Evolutionary conservation across 2,113 vertebrate genomes (phyloP).

Genomic region (Trematocara marginatum): DNA sequence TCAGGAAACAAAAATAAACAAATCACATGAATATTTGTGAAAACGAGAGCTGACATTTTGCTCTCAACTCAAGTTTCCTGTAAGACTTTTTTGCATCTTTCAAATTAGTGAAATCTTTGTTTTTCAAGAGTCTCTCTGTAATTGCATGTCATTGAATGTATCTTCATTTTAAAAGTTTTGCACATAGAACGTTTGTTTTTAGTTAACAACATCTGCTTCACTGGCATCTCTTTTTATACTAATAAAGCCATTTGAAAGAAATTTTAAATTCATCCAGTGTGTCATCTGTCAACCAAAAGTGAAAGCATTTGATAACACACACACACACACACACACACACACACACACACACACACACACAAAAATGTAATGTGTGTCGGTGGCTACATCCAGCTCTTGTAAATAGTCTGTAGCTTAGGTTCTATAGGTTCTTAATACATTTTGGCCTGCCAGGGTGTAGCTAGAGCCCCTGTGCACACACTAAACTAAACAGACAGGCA

Average conservation of each 20-base stretch:
- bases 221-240: conserved; percentile 7
- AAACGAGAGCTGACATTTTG: neutral
- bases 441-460: neutral
- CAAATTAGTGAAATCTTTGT: neutral
- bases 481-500: neutral
- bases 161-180: conserved; percentile 24
- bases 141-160: conserved; percentile 7
- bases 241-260: conserved; percentile 39
- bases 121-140: neutral
- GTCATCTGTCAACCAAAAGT: neutral
- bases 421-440: neutral
- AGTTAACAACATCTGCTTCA: conserved; percentile 19
- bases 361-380: neutral
- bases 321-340: neutral
- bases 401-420: neutral
- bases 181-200: conserved; percentile 15
- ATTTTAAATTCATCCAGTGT: neutral
- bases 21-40: neutral
- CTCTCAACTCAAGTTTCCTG: neutral
- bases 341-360: neutral
- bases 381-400: neutral
- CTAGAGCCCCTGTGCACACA: neutral
- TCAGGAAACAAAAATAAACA: neutral
- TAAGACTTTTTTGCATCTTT: neutral
- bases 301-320: neutral